Base-by-base conservation (phyloP, 2,113 vertebrate genomes). In the Tichodroma muraria region DNA sequence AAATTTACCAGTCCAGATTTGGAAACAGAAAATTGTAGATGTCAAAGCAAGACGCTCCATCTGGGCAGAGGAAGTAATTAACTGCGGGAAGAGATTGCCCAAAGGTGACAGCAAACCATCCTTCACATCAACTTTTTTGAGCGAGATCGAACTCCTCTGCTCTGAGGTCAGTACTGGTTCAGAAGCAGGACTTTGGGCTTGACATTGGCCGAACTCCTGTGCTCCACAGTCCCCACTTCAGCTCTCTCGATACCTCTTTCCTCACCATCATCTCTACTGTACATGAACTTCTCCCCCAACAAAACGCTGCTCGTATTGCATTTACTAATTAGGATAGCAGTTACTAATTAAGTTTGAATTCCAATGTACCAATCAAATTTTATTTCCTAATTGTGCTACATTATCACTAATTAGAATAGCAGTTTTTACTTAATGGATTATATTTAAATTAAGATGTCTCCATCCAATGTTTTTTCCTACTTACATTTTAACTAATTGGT, bases 341-440 rank as follows among this genome's bases (percentile, higher is more conserved):
- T 96, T 94, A 95, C 59, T 81, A 94, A 97, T 97, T 97, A 94
- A 81, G 77, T 95, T 97, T 95, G 93, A 97, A 97, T 96, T 97
- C 97, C 88, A 94, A 94, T 93, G 92, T 95, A 96, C 92, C 90
- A 97, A 96, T 97, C 88, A 97, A 94, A 96, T 96, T 97, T 97
- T 96, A 97, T 95, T 97, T 96, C 87, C 94, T 97, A 97, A 97
- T 98, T 97, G 93, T 96, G 80, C 92, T 97, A 95, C 82, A 97
- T 97, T 97, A 97, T 96, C 91, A 82, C 89, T 97, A 94, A 97
- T 97, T 97, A 97, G 71, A 95, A 97, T 92, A 96, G 75, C 91
- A 95, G 64, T 76, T 97, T 97, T 97, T 97, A 92, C 94, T 97
- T 97, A 97, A 97, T 96, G 92, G 90, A 95, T 97, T 97, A 94